Conservation (phyloP, 1,140 invertebrate species). For the Planococcus citri region DNA sequence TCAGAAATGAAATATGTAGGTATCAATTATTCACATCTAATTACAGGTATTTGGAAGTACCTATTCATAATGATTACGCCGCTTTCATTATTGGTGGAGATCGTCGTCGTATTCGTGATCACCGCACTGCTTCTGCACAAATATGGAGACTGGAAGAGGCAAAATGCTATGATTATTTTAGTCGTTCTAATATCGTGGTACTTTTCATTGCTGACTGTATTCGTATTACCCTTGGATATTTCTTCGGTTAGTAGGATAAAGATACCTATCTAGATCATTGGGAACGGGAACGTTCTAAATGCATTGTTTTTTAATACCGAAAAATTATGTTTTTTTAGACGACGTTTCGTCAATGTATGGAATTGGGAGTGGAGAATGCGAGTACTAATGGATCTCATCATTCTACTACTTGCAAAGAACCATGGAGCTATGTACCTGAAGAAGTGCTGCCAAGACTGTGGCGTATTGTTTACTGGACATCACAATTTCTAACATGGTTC, state of each 20-base stretch:
- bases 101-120: conserved; percentile 63
- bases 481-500: conserved; percentile 91
- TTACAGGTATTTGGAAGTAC: neutral
- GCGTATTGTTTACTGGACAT: conserved; percentile 97
- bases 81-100: conserved; percentile 59
- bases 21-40: neutral
- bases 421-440: conserved; percentile 76
- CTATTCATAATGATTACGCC: conserved; percentile 5
- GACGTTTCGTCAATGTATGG: conserved; percentile 61
- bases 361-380: conserved; percentile 34
- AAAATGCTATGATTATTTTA: conserved; percentile 83
- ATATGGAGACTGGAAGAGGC: conserved; percentile 90
- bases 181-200: conserved; percentile 95
- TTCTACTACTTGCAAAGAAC: conserved; percentile 49
- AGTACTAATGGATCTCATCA: conserved; percentile 26
- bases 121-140: conserved; percentile 73
- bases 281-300: too few relatives aligned
- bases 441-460: conserved; percentile 80
- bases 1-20: neutral
- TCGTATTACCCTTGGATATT: conserved; percentile 91
- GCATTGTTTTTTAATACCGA: too few relatives aligned
- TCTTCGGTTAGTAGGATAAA: conserved; percentile 45
- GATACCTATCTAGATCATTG: too few relatives aligned
- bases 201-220: conserved; percentile 96
- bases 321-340: conserved; percentile 55